phyloP scores from a whole-genome alignment of 2,888 invertebrate genomes.

The Asteroscopus sphinx region DNA sequence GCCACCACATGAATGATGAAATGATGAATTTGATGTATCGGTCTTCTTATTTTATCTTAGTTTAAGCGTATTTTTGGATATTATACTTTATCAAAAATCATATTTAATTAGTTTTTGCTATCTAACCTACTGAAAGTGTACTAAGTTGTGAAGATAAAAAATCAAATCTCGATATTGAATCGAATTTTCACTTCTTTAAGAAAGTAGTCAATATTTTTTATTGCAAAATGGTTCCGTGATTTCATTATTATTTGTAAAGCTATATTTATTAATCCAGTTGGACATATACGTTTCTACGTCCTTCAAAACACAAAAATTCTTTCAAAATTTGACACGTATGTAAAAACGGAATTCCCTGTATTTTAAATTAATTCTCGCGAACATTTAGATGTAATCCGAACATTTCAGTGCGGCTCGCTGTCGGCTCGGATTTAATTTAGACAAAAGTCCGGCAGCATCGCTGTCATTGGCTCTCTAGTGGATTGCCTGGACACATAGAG shows the following conservation, averaged over 20 bases:
- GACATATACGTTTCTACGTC: no score
- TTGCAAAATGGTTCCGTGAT: no score
- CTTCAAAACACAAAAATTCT: background rate
- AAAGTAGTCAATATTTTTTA: no score
- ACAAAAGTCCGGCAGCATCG: slow-evolving; percentile 25
- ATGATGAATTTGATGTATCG: slow-evolving; percentile 66
- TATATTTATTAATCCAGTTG: no score
- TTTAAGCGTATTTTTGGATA: slow-evolving; percentile 2
- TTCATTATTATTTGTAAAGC: no score
- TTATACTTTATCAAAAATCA: no score
- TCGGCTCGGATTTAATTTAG: slow-evolving; percentile 45
- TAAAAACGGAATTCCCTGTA: slow-evolving; percentile 3
- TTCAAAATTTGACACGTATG: background rate
- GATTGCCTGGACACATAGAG: slow-evolving; percentile 25
- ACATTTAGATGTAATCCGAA: slow-evolving; percentile 25
- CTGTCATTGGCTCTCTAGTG: slow-evolving; percentile 38
- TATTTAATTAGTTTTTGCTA: no score
- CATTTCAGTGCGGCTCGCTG: slow-evolving; percentile 29
- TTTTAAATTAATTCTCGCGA: slow-evolving; percentile 17
- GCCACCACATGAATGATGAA: slow-evolving; percentile 70
- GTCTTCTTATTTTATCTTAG: slow-evolving; percentile 22
- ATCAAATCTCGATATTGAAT: no score
- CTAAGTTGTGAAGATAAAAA: no score
- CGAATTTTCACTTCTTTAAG: no score
- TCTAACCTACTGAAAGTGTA: no score